Base-by-base conservation (phyloP, 2,888 invertebrate genomes). In the Aleiodes alternator region DNA sequence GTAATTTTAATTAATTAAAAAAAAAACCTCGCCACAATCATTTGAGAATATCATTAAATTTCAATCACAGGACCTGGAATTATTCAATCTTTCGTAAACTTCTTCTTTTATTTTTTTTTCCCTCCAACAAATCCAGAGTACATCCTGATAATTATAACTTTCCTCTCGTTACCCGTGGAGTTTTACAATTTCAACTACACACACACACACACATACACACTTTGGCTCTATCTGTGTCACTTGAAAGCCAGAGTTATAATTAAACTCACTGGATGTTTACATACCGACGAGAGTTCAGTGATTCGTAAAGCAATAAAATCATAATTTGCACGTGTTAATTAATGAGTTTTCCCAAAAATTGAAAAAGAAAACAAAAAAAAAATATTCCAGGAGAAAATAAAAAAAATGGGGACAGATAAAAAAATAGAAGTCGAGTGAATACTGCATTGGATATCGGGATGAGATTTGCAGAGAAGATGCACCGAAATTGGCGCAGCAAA, bases 101-200 rank as follows among this genome's bases (percentile, higher is more conserved):
- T 12, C 3, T 16, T 31, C 56, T 14, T 43, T 5, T 43, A 43
- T 11, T 9, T 31, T 69, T 14, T 56, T 4, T 43, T 56, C 9
- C 11, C 29, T 57, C 48, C 29, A 38, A 14, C 23, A 69, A 38
- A 29, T 9, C 50, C 69, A 50, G 56, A 31, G 55, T 61, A 66
- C 57, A 76, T 73, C 55, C 76, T 66, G 70, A 78, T 78, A 77
- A 77, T 77, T 78, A 80, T 77, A 77, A 77, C 72, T 80, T 78
- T 73, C 73, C 61, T 78, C 76, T 71, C 75, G 76, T 78, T 76
- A 71, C 55, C 51, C 74, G 66, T 69, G 4, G 51, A 48, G 73
- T 75, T 73, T 76, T 76, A 76, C 76, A 56, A 53, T 55, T 34
- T 71, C 69, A 16, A 64, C 66, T 53, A 73, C 43, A 43, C 23